Evolutionary conservation across 1,140 invertebrate genomes (phyloP).

Genomic region (Ruditapes philippinarum): DNA sequence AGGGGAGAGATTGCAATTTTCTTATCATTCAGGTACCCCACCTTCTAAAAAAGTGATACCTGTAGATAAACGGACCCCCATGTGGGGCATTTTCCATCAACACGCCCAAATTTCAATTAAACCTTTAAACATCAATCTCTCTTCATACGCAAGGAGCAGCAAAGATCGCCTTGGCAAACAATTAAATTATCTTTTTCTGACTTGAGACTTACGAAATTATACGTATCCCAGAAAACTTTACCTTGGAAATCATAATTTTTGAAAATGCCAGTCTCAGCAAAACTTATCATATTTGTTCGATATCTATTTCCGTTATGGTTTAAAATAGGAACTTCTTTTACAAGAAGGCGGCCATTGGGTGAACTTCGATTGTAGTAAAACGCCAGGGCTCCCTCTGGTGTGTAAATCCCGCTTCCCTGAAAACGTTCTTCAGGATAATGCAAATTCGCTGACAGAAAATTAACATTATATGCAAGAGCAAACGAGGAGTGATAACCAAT

Average conservation of each 20-base stretch:
- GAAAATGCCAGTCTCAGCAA: background rate
- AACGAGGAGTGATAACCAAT: constrained; percentile 88
- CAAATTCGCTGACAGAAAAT: constrained; percentile 89
- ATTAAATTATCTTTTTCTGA: constrained; percentile 36
- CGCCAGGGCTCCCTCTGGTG: constrained; percentile 70
- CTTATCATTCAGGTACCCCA: constrained; percentile 44
- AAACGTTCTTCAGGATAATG: constrained; percentile 87
- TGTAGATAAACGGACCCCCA: too few relatives aligned
- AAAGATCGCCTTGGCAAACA: constrained; percentile 76
- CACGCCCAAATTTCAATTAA: too few relatives aligned
- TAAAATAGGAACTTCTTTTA: constrained; percentile 53
- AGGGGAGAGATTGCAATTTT: constrained; percentile 71
- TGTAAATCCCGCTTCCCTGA: constrained; percentile 89
- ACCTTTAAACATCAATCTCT: too few relatives aligned
- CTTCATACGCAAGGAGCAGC: constrained; percentile 78
- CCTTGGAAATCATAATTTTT: background rate
- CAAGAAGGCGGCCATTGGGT: constrained; percentile 34
- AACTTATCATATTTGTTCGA: background rate
- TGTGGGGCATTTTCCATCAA: too few relatives aligned
- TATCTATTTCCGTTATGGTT: background rate
- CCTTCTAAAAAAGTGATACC: too few relatives aligned
- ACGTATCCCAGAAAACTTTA: constrained; percentile 65
- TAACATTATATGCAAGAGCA: constrained; percentile 87
- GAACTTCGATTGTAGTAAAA: too few relatives aligned
- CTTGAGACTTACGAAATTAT: constrained; percentile 68